These are phyloP conservation scores for Apaloderma vittatum DNA, from an alignment of 2,113 vertebrate species.

Conservation along the genomic window DNA sequence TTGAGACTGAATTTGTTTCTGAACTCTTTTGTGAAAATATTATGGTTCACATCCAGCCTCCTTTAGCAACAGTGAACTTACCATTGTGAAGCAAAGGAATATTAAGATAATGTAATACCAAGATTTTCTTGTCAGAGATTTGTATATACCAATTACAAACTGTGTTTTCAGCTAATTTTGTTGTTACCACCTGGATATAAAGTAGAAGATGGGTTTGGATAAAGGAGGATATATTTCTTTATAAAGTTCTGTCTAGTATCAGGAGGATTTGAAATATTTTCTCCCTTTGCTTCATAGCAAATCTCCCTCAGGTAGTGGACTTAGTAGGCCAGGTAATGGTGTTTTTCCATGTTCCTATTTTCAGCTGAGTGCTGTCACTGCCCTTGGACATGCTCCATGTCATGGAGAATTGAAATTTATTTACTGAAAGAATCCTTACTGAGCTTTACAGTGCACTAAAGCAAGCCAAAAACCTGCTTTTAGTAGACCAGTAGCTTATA, in stretches of 20 bases:
- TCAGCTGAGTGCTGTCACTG: not conserved
- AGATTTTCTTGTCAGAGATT: not conserved
- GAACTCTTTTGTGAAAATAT: not conserved
- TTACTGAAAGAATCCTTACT: not conserved
- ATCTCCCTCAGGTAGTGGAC: not conserved
- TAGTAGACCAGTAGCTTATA: not conserved
- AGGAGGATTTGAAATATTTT: not conserved
- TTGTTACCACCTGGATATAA: not conserved
- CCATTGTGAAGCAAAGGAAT: not conserved
- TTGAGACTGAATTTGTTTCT: not conserved
- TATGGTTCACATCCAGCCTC: not conserved
- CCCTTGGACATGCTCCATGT: not conserved
- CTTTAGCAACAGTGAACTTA: slow-evolving; percentile 1
- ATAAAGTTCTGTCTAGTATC: not conserved
- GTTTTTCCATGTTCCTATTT: not conserved
- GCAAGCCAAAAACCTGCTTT: not conserved
- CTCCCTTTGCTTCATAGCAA: not conserved
- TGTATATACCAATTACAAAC: not conserved
- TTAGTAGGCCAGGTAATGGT: not conserved
- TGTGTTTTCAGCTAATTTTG: not conserved
- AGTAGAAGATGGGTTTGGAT: not conserved
- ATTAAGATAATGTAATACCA: not conserved
- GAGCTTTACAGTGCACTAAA: not conserved
- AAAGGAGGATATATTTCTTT: not conserved
- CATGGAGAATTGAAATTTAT: not conserved